Conservation (phyloP, 2,888 invertebrate genomes). For the Scotopteryx bipunctaria region DNA sequence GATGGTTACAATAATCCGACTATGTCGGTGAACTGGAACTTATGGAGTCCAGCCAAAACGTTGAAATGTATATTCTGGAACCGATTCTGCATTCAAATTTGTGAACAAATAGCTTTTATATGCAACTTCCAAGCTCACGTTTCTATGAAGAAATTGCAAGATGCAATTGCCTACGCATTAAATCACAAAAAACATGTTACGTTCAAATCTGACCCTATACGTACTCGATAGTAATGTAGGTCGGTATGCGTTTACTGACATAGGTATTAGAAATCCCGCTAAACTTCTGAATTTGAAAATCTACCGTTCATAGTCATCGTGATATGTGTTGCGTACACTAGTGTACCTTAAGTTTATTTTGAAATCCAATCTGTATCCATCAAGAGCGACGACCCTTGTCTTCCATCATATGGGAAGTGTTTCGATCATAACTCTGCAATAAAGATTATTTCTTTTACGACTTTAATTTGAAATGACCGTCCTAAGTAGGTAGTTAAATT, state of each 20-base stretch:
- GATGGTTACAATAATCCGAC: constrained; percentile 42
- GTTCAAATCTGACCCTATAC: too few relatives aligned
- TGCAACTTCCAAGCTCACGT: not conserved
- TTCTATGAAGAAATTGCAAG: not conserved
- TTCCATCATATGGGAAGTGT: constrained; percentile 22
- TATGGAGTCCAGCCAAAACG: constrained; percentile 56
- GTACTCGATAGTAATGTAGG: too few relatives aligned
- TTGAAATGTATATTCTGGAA: constrained; percentile 33
- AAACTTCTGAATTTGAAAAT: too few relatives aligned
- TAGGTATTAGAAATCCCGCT: too few relatives aligned
- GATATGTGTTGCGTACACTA: too few relatives aligned
- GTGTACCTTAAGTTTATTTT: too few relatives aligned
- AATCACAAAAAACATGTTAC: too few relatives aligned
- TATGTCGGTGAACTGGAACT: constrained; percentile 39
- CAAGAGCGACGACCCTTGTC: not conserved
- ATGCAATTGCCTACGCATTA: too few relatives aligned
- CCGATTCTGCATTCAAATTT: constrained; percentile 1
- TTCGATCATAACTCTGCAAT: constrained; percentile 27
- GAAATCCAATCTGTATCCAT: too few relatives aligned
- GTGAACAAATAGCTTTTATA: not conserved
- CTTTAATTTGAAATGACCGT: constrained; percentile 28
- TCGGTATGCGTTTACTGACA: too few relatives aligned
- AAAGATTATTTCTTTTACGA: constrained; percentile 43
- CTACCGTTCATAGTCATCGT: too few relatives aligned
- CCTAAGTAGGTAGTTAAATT: constrained; percentile 27